Evolutionary conservation across 2,113 vertebrate species (phyloP).

Genomic region (Riparia riparia): DNA sequence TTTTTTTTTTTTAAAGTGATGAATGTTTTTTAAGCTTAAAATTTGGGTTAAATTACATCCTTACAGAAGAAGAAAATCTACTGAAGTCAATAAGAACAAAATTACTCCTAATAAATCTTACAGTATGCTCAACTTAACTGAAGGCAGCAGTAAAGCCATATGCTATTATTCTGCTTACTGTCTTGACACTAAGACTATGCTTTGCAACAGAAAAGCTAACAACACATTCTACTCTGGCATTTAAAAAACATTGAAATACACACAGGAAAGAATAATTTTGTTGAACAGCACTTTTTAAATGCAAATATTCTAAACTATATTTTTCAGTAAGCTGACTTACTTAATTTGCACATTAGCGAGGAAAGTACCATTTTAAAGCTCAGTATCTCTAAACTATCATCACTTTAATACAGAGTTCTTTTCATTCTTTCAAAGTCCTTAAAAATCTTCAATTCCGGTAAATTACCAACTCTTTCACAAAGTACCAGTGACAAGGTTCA

Average conservation of each 20-base stretch:
- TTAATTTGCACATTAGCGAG: neutral
- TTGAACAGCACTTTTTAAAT: neutral
- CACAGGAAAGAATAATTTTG: neutral
- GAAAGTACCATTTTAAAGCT: neutral
- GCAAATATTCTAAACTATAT: neutral
- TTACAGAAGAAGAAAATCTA: neutral
- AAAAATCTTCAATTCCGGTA: neutral
- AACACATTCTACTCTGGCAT: neutral
- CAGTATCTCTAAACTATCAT: neutral
- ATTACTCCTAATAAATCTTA: neutral
- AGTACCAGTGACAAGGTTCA: neutral
- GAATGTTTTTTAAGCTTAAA: neutral
- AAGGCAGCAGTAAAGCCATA: neutral
- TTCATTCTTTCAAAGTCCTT: neutral
- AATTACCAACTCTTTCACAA: neutral
- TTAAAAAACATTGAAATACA: neutral
- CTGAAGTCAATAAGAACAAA: neutral
- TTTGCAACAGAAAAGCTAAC: neutral
- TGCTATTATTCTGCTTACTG: neutral
- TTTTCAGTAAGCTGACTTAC: neutral
- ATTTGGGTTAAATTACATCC: neutral
- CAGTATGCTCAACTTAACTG: neutral
- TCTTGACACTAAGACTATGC: neutral
- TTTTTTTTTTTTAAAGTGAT: neutral
- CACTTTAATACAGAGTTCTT: neutral